Evolutionary conservation across 2,797 vertebrate genomes (phyloP).

Genomic region (Poeciliopsis presidionis): DNA sequence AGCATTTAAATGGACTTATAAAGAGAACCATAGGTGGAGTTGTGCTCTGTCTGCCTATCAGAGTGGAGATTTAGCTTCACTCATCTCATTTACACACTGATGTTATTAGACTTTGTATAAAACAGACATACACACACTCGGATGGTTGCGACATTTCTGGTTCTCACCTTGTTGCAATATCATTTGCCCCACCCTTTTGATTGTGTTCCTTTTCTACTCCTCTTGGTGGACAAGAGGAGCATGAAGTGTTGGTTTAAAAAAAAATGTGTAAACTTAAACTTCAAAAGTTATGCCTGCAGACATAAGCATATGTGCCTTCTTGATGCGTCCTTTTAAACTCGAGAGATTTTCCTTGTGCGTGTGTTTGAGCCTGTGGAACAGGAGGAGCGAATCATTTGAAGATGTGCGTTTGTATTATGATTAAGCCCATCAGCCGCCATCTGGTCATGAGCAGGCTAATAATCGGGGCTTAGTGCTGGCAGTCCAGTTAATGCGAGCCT

Average conservation of each 20-base stretch:
- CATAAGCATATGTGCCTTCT: slow-evolving; percentile 38
- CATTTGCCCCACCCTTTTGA: background rate
- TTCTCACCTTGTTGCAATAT: background rate
- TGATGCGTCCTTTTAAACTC: slow-evolving; percentile 53
- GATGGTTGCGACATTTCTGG: background rate
- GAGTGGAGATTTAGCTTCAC: slow-evolving; percentile 23
- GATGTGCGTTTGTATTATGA: slow-evolving; percentile 57
- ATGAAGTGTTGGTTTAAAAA: slow-evolving; percentile 34
- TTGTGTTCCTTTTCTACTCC: background rate
- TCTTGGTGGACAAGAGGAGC: background rate
- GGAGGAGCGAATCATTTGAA: slow-evolving; percentile 25
- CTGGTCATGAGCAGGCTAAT: slow-evolving; percentile 83
- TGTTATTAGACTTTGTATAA: slow-evolving; percentile 17
- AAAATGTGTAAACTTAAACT: slow-evolving; percentile 41
- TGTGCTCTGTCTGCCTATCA: slow-evolving; percentile 33
- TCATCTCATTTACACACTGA: slow-evolving; percentile 11
- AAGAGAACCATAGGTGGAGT: slow-evolving; percentile 37
- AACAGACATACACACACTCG: background rate
- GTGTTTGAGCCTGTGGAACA: slow-evolving; percentile 13
- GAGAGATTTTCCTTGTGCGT: slow-evolving; percentile 26
- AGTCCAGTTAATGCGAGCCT: slow-evolving; percentile 54
- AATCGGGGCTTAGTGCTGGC: slow-evolving; percentile 82
- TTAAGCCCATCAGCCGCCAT: slow-evolving; percentile 78
- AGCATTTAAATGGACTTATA: slow-evolving; percentile 71
- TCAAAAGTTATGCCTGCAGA: slow-evolving; percentile 56